Evolutionary conservation across 2,888 invertebrate genomes (phyloP).

Genomic region (Tetragnatha montana): DNA sequence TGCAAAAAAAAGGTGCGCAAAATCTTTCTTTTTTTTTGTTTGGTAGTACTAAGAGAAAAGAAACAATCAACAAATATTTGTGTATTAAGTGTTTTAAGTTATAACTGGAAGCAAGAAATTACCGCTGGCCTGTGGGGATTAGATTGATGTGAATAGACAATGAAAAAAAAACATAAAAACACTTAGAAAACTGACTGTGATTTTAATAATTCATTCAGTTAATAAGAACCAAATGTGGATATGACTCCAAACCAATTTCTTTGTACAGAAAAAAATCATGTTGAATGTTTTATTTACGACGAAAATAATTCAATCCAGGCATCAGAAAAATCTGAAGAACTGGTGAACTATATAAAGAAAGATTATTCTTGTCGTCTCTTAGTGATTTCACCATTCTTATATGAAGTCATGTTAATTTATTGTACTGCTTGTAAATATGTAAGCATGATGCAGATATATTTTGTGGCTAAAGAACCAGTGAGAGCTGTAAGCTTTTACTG

Average conservation of each 20-base stretch:
- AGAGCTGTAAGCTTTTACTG: slow-evolving; percentile 21
- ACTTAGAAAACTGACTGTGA: slow-evolving; percentile 5
- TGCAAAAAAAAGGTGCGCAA: too few species aligned
- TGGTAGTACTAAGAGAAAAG: too few species aligned
- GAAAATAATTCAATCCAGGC: too few species aligned
- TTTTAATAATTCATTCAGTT: not conserved
- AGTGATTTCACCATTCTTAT: slow-evolving; percentile 3
- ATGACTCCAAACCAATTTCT: not conserved
- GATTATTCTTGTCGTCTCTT: slow-evolving; percentile 45
- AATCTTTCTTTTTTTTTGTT: too few species aligned
- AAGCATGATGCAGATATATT: slow-evolving; percentile 61
- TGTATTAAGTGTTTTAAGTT: not conserved
- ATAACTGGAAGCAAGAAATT: too few species aligned
- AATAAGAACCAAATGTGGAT: not conserved
- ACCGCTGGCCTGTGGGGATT: not conserved
- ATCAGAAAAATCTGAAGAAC: not conserved
- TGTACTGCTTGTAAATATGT: slow-evolving; percentile 54
- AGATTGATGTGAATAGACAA: not conserved
- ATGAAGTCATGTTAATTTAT: not conserved
- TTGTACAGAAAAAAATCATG: not conserved
- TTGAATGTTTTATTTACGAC: not conserved
- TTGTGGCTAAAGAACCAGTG: slow-evolving; percentile 34
- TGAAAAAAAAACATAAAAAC: not conserved
- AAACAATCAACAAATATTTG: not conserved
- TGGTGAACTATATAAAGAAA: slow-evolving; percentile 27